Evolutionary conservation across 1,140 invertebrate genomes (phyloP).

Genomic region (Galleria mellonella): DNA sequence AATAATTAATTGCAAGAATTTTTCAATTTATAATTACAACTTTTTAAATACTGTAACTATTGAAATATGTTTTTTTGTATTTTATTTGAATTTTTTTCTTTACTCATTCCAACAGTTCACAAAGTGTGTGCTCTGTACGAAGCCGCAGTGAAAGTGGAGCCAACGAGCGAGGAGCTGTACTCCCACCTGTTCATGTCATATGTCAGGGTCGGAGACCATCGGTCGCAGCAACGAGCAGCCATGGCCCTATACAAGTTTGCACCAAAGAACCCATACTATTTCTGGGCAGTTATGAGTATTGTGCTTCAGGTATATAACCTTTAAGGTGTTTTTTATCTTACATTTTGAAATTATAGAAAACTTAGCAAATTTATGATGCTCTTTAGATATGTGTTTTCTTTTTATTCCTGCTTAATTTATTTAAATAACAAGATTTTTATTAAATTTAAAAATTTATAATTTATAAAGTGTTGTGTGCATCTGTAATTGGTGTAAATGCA

Average conservation of each 20-base stretch:
- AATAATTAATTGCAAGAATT: too few relatives aligned
- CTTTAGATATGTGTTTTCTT: too few relatives aligned
- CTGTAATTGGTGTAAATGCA: too few relatives aligned
- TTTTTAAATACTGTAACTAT: too few relatives aligned
- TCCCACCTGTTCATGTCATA: slow-evolving; percentile 97
- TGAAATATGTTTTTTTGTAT: background rate
- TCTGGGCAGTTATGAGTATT: slow-evolving; percentile 97
- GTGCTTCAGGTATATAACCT: slow-evolving; percentile 86
- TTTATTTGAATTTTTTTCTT: slow-evolving; percentile 29
- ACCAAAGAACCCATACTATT: slow-evolving; percentile 97
- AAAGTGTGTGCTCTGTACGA: slow-evolving; percentile 93
- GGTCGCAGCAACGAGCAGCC: slow-evolving; percentile 92
- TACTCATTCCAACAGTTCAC: slow-evolving; percentile 79
- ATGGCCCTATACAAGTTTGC: slow-evolving; percentile 92
- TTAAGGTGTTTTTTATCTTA: slow-evolving; percentile 5
- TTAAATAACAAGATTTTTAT: too few relatives aligned
- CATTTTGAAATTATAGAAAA: too few relatives aligned
- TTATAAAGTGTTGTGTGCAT: too few relatives aligned
- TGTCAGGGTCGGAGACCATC: slow-evolving; percentile 91
- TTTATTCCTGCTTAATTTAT: too few relatives aligned
- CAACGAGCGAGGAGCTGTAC: slow-evolving; percentile 92
- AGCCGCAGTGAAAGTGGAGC: slow-evolving; percentile 88
- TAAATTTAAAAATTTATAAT: too few relatives aligned
- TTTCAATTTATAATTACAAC: too few relatives aligned
- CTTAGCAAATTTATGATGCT: too few relatives aligned